phyloP scores from a whole-genome alignment of 2,113 vertebrate genomes.

The Glaucomys volans region DNA sequence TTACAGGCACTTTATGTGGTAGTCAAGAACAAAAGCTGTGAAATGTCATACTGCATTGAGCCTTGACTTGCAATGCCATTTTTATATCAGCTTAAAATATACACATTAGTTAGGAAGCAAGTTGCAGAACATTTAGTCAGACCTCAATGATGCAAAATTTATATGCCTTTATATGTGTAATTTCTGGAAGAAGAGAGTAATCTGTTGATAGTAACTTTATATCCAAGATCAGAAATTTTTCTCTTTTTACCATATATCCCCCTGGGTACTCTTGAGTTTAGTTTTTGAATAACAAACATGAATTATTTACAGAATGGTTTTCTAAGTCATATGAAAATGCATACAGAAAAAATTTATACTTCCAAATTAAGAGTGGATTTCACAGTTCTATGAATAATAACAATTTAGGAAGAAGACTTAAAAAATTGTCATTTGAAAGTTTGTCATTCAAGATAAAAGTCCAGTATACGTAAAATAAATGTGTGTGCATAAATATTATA shows the following conservation, averaged over 20 bases:
- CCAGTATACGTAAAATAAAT: background rate
- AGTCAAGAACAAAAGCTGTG: constrained; percentile 62
- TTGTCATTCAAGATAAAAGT: constrained; percentile 34
- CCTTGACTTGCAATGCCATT: background rate
- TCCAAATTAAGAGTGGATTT: background rate
- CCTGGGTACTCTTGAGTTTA: background rate
- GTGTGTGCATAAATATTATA: background rate
- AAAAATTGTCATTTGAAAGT: constrained; percentile 30
- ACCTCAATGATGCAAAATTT: background rate
- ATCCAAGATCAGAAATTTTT: constrained; percentile 21
- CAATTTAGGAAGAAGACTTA: constrained; percentile 26
- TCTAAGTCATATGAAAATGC: constrained; percentile 29
- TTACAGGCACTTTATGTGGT: constrained; percentile 78
- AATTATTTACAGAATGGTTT: constrained; percentile 34
- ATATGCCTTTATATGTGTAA: background rate
- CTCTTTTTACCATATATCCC: background rate
- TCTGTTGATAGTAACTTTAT: background rate
- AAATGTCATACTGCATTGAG: constrained; percentile 25
- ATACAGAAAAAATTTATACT: background rate
- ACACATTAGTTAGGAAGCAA: background rate
- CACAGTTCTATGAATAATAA: background rate
- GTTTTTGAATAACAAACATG: constrained; percentile 9
- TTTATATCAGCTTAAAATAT: constrained; percentile 1
- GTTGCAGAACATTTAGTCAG: background rate
- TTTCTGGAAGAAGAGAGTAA: constrained; percentile 44